A percentile compares a stretch with the other conserved stretches of the same genome.
Conservation (phyloP, 1,140 invertebrate genomes). For the Coenobita brevimanus region DNA sequence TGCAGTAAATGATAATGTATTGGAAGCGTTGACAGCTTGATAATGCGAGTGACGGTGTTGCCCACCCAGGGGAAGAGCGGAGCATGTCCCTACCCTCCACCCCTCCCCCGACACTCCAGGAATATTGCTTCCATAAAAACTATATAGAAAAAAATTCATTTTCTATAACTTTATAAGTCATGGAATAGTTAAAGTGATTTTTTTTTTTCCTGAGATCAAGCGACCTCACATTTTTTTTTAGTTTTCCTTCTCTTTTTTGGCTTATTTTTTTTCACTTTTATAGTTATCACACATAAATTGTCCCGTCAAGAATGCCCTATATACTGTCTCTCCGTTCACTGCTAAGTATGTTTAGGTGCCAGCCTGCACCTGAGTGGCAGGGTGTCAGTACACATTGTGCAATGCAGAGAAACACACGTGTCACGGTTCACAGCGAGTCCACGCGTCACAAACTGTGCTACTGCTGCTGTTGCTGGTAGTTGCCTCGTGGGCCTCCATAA, state of each 20-base stretch:
- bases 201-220: conserved; percentile 55
- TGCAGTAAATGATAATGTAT: conserved; percentile 64
- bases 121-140: conserved; percentile 59
- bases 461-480: conserved; percentile 45
- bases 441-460: not conserved
- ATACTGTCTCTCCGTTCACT: conserved; percentile 61
- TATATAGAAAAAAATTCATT: conserved; percentile 39
- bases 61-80: conserved; percentile 44
- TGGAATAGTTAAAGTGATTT: conserved; percentile 55
- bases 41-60: conserved; percentile 21
- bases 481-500: conserved; percentile 26
- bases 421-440: conserved; percentile 7
- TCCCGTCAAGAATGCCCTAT: conserved; percentile 66
- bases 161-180: conserved; percentile 61
- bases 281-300: conserved; percentile 59
- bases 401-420: conserved; percentile 36
- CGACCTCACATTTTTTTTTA: conserved; percentile 49
- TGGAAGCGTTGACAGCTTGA: conserved; percentile 61
- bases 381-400: conserved; percentile 47
- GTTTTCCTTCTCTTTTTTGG: conserved; percentile 65
- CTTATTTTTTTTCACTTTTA: conserved; percentile 66
- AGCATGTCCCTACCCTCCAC: conserved; percentile 56
- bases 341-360: conserved; percentile 37
- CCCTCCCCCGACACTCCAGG: conserved; percentile 51
- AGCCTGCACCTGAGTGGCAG: conserved; percentile 14